Evolutionary conservation across 2,113 vertebrate genomes (phyloP).

Genomic region (Rhineura floridana): DNA sequence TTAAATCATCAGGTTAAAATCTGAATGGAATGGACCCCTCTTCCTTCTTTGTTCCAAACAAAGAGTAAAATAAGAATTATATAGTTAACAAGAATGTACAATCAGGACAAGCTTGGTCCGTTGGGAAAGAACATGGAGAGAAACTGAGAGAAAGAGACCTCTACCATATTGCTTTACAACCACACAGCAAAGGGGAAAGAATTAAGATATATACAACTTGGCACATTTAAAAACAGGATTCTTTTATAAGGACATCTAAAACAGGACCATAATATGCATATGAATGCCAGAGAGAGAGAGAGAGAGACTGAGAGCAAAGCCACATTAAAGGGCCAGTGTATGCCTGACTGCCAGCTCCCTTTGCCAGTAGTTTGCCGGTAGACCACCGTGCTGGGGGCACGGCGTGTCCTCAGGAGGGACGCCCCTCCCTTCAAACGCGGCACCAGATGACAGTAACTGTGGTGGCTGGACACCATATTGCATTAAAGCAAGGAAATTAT

Average conservation of each 20-base stretch:
- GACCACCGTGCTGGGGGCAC: background rate
- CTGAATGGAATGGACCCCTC: conserved; percentile 76
- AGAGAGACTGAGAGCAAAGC: conserved; percentile 74
- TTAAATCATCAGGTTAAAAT: conserved; percentile 76
- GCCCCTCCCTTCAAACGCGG: too few relatives aligned
- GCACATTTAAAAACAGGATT: conserved; percentile 80
- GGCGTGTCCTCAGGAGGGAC: background rate
- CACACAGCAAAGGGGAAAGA: conserved; percentile 63
- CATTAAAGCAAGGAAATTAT: background rate
- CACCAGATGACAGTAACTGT: background rate
- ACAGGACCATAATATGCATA: conserved; percentile 74
- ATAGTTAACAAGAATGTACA: conserved; percentile 78
- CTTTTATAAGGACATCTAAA: conserved; percentile 78
- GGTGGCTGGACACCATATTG: background rate
- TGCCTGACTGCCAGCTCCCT: background rate
- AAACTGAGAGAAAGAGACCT: conserved; percentile 56
- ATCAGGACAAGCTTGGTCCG: conserved; percentile 78
- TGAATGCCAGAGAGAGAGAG: conserved; percentile 64
- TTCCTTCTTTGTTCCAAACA: conserved; percentile 67
- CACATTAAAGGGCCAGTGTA: conserved; percentile 66
- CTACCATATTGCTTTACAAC: conserved; percentile 84
- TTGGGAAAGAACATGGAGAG: conserved; percentile 71
- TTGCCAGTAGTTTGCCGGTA: background rate
- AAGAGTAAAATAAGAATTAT: conserved; percentile 71
- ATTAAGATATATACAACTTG: conserved; percentile 78